Evolutionary conservation across 2,888 invertebrate genomes (phyloP), one percentile per base, ranked within the genome.

Genomic region (Thecophora atra): DNA sequence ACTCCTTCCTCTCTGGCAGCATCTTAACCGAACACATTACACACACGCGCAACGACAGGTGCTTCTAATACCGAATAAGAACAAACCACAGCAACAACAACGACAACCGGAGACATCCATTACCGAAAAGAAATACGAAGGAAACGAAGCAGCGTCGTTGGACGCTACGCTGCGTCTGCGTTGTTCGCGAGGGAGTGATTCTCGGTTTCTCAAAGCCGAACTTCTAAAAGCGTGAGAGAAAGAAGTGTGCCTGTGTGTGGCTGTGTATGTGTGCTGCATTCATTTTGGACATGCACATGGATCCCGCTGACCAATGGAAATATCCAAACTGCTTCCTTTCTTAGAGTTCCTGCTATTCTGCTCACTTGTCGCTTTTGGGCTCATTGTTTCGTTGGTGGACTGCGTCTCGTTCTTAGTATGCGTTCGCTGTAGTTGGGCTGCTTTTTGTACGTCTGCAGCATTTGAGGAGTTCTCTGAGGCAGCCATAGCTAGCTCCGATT

Each of bases 281-380:
- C 47, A 47, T 47, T 47, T 5, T n/a, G n/a, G 47, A 54, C 47
- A 11, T 47, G 3, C 54, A 54, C 21, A 54, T 24, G 62, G 62
- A 60, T 76, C 73, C 75, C 76, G 73, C 80, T 81, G 80, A 83
- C 81, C 81, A 81, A 81, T 81, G 82, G 83, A 81, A 83, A 82
- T 83, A 82, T 83, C 81, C 83, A 81, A 81, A 81, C 81, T 83
- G n/a, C 82, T 74, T 76, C 81, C 79, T 79, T 81, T 79, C 77
- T 79, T 78, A 80, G 58, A 28, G 58, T 17, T 26, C 26, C 26
- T 2, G 6, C 19, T 3, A 54, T 19, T 19, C 0, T 19, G 19
- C 54, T 54, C 54, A 2, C 13, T 54, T 54, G 11, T 54, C 54
- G 54, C 11, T 19, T 11, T 19, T 54, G 3, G 21, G 52, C 8